phyloP scores from a whole-genome alignment of 2,113 vertebrate genomes.

The Clarias macrocephalus region DNA sequence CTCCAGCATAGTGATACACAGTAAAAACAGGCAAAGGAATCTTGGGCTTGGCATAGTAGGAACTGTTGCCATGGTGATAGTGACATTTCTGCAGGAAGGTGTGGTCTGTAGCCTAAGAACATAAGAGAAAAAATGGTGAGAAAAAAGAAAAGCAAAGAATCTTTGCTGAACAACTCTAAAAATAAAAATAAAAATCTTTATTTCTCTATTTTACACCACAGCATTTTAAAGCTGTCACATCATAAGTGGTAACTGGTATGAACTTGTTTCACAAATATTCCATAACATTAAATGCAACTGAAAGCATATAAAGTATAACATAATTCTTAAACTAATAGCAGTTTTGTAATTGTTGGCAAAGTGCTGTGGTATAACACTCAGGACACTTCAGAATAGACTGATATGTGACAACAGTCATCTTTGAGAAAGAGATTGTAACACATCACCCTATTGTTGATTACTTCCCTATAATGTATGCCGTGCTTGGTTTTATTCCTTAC shows the following conservation, averaged over 20 bases:
- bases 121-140: neutral
- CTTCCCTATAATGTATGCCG: neutral
- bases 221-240: neutral
- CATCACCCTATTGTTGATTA: neutral
- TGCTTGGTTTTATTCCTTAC: neutral
- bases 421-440: neutral
- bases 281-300: neutral
- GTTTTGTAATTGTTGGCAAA: neutral
- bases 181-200: neutral
- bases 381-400: neutral
- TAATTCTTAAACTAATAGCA: neutral
- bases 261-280: neutral
- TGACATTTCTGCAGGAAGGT: slow-evolving; percentile 96
- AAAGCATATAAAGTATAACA: neutral
- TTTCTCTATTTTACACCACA: neutral
- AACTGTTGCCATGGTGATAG: slow-evolving; percentile 83
- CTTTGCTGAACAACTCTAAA: neutral
- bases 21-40: slow-evolving; percentile 89
- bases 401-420: neutral
- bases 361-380: neutral
- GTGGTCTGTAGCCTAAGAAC: slow-evolving; percentile 88
- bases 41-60: slow-evolving; percentile 84
- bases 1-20: slow-evolving; percentile 84
- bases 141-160: neutral
- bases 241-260: neutral